Conservation (phyloP, 2,113 vertebrate species). For the Hydrolagus affinis region DNA sequence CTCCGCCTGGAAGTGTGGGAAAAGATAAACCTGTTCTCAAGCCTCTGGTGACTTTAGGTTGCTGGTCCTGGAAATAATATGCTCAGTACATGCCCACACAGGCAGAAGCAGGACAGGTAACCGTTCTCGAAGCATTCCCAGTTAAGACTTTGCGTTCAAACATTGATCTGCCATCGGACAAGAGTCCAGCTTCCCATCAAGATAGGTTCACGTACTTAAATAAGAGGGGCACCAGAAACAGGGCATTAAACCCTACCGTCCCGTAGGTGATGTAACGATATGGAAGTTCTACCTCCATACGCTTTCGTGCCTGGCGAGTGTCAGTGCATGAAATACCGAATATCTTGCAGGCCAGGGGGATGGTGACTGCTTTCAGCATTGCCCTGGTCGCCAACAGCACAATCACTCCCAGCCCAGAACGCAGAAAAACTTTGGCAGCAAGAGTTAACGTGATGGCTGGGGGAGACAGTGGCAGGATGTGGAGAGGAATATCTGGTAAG, state of each 20-base stretch:
- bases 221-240: slow-evolving; percentile 71
- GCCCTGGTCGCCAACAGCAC: slow-evolving; percentile 63
- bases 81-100: not conserved
- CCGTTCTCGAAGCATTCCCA: not conserved
- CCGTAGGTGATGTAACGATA: slow-evolving; percentile 89
- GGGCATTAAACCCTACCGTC: slow-evolving; percentile 72
- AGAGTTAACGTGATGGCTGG: slow-evolving; percentile 54
- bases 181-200: slow-evolving; percentile 47
- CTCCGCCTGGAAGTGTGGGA: not conserved
- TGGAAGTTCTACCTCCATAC: slow-evolving; percentile 89
- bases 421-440: slow-evolving; percentile 55
- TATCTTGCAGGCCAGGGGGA: slow-evolving; percentile 72
- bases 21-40: not conserved
- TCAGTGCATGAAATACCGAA: slow-evolving; percentile 55
- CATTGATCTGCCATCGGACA: not conserved
- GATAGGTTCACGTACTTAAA: slow-evolving; percentile 65
- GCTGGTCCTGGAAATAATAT: not conserved
- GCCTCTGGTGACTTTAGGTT: not conserved
- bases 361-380: slow-evolving; percentile 77
- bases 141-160: not conserved
- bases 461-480: slow-evolving; percentile 58
- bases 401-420: slow-evolving; percentile 66
- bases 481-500: slow-evolving; percentile 56
- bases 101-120: not conserved
- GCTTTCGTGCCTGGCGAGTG: slow-evolving; percentile 72